A percentile compares a stretch with the other conserved stretches of the same genome.
These are phyloP conservation scores for Leucania comma DNA, from an alignment of 2,888 invertebrate genomes.

Conservation along the genomic window DNA sequence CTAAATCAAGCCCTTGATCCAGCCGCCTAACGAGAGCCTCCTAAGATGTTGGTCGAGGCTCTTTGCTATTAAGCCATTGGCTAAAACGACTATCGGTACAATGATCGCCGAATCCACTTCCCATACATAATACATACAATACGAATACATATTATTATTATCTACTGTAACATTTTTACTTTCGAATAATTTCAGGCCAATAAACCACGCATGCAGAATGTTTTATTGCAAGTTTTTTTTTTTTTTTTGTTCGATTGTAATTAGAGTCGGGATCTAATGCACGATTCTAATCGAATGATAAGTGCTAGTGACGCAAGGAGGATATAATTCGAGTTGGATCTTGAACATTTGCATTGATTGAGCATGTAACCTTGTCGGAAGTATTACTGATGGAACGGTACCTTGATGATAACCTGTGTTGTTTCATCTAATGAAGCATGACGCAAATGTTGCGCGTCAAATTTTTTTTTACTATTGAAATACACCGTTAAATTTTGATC, in stretches of 20 bases:
- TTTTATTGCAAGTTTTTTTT: constrained; percentile 41
- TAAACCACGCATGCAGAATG: constrained; percentile 42
- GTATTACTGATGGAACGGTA: constrained; percentile 18
- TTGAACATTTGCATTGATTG: constrained; percentile 41
- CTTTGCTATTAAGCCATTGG: too few relatives aligned
- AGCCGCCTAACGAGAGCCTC: too few relatives aligned
- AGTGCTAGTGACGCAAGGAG: constrained; percentile 31
- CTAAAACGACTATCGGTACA: too few relatives aligned
- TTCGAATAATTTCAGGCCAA: constrained; percentile 36
- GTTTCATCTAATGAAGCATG: constrained; percentile 28
- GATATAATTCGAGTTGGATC: constrained; percentile 35
- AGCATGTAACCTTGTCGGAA: constrained; percentile 41
- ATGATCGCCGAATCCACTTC: too few relatives aligned
- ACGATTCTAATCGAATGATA: constrained; percentile 48
- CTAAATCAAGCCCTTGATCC: too few relatives aligned
- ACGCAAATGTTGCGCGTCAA: constrained; percentile 13
- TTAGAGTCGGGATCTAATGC: constrained; percentile 45
- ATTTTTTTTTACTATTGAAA: too few relatives aligned
- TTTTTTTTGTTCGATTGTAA: constrained; percentile 40
- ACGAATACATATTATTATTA: too few relatives aligned
- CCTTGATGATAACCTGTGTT: constrained; percentile 9
- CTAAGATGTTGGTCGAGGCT: too few relatives aligned
- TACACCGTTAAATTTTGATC: too few relatives aligned
- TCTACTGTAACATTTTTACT: constrained; percentile 33
- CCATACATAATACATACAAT: too few relatives aligned